phyloP scores from a whole-genome alignment of 2,113 vertebrate species.

The Morone chrysops region DNA sequence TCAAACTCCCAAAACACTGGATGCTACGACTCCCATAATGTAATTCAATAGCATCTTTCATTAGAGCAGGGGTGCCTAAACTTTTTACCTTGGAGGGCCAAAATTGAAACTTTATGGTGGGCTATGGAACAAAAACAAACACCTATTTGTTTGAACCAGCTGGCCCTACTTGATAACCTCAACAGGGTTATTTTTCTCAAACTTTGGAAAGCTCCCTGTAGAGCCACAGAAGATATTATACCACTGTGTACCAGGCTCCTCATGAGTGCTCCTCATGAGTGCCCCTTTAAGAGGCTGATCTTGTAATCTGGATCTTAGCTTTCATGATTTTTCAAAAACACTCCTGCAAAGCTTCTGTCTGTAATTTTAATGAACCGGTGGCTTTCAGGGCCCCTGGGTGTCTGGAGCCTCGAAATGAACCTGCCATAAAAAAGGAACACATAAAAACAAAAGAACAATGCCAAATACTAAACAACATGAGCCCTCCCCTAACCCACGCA shows the following conservation, averaged over 20 bases:
- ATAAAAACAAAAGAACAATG: neutral
- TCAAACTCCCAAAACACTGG: too few species aligned
- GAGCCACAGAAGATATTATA: neutral
- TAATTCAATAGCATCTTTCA: too few species aligned
- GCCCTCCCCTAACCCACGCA: neutral
- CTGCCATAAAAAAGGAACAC: neutral
- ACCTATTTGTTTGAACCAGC: too few species aligned
- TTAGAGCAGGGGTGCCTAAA: too few species aligned
- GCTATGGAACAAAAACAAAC: too few species aligned
- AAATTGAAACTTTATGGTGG: too few species aligned
- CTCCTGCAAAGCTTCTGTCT: neutral
- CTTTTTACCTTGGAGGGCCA: too few species aligned
- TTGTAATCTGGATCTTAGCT: neutral
- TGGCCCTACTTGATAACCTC: too few species aligned
- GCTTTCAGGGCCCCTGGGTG: neutral
- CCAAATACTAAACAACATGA: neutral
- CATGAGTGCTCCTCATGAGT: neutral
- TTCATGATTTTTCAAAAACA: neutral
- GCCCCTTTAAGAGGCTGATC: neutral
- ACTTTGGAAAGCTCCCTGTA: neutral
- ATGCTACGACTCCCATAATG: neutral
- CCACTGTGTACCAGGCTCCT: neutral
- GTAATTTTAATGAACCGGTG: neutral
- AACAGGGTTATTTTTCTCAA: neutral
- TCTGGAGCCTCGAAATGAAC: neutral